phyloP scores from a whole-genome alignment of 30 jellyfish, hydroid and myxozoan genomes.

The Chrysaora quinquecirrha region DNA sequence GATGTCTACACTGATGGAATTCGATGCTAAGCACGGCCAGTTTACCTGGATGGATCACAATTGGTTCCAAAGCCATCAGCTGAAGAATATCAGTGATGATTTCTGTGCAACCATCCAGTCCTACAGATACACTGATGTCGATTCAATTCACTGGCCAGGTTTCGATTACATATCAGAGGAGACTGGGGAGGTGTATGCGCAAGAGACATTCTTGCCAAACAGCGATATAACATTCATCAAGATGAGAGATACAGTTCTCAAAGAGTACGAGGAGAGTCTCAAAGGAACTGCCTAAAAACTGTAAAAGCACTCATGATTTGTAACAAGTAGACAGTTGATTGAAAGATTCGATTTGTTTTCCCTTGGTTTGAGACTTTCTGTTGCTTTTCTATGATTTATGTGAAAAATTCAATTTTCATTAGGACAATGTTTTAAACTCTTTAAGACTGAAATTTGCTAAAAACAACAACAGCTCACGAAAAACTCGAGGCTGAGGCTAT shows the following conservation, averaged over 20 bases:
- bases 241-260: not conserved
- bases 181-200: not conserved
- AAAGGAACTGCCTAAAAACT: too few relatives aligned
- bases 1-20: not conserved
- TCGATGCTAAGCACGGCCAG: conserved; percentile 43
- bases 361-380: too few relatives aligned
- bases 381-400: too few relatives aligned
- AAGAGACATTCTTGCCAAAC: conserved; percentile 26
- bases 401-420: too few relatives aligned
- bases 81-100: conserved; percentile 36
- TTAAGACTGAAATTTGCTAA: too few relatives aligned
- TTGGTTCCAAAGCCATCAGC: conserved; percentile 53
- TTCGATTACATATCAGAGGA: not conserved
- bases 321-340: too few relatives aligned
- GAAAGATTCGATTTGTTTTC: too few relatives aligned
- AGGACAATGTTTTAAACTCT: too few relatives aligned
- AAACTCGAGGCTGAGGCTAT: too few relatives aligned
- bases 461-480: too few relatives aligned
- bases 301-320: too few relatives aligned
- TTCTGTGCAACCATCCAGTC: conserved; percentile 63
- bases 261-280: not conserved
- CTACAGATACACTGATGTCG: conserved; percentile 23
- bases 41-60: conserved; percentile 58
- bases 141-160: not conserved
- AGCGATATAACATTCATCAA: not conserved